Evolutionary conservation across 1,140 invertebrate genomes (phyloP).

Genomic region (Camponotus vicinus): DNA sequence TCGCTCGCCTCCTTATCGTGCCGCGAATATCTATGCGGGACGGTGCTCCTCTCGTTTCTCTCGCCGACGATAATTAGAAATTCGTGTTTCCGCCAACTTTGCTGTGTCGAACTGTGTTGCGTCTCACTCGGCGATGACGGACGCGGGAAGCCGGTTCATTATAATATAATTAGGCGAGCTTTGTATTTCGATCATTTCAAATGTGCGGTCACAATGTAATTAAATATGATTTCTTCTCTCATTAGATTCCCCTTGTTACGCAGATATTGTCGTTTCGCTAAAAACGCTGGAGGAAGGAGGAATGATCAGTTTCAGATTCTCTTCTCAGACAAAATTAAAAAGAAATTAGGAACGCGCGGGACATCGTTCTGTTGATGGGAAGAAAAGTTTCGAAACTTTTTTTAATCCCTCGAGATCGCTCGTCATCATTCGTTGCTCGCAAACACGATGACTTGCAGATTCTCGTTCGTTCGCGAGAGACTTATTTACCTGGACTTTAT

Average conservation of each 20-base stretch:
- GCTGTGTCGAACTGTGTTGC: conserved; percentile 30
- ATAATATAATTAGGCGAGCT: conserved; percentile 7
- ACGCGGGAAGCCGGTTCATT: background rate
- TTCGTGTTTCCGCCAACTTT: conserved; percentile 57
- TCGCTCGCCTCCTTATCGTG: conserved; percentile 60
- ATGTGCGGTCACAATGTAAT: too few species aligned
- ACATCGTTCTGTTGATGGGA: background rate
- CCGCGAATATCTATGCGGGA: conserved; percentile 66
- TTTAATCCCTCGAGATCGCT: background rate
- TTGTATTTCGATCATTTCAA: background rate
- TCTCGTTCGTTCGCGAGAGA: background rate
- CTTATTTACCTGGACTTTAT: conserved; percentile 28
- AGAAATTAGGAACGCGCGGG: too few species aligned
- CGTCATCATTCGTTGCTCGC: conserved; percentile 14
- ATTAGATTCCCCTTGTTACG: too few species aligned
- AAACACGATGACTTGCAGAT: conserved; percentile 32
- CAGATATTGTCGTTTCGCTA: background rate
- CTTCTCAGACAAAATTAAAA: background rate
- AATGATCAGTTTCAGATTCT: too few species aligned
- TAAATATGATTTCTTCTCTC: background rate
- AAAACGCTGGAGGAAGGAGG: too few species aligned
- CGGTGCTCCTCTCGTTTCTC: background rate
- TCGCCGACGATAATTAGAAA: conserved; percentile 70
- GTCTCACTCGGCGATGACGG: conserved; percentile 39
- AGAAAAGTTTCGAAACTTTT: conserved; percentile 7